Conservation (phyloP, 2,888 invertebrate species). For the Hemicrepidius hirtus region DNA sequence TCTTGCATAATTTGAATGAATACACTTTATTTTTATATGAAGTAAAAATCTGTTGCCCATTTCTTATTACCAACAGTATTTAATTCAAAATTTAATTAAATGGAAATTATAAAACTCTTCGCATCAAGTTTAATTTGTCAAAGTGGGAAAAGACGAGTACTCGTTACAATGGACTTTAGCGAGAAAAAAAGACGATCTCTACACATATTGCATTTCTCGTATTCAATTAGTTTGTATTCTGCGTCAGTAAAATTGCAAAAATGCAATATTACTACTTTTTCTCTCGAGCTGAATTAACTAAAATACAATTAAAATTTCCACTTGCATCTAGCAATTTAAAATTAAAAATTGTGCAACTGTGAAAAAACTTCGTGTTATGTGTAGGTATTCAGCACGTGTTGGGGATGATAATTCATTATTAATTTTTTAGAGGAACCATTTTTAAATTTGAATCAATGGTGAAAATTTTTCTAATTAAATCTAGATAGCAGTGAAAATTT, state of each 20-base stretch:
- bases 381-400: conserved; percentile 11
- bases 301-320: conserved; percentile 50
- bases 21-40: too few relatives aligned
- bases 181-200: not conserved
- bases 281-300: conserved; percentile 47
- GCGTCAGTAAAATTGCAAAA: conserved; percentile 48
- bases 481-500: not conserved
- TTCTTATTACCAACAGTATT: too few relatives aligned
- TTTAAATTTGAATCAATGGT: conserved; percentile 16
- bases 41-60: too few relatives aligned
- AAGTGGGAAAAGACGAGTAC: conserved; percentile 27
- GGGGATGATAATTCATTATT: conserved; percentile 27
- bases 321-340: conserved; percentile 47
- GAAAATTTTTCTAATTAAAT: not conserved
- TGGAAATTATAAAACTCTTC: conserved; percentile 1
- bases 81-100: too few relatives aligned
- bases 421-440: not conserved
- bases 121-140: conserved; percentile 38
- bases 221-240: conserved; percentile 52
- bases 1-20: too few relatives aligned
- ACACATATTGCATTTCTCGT: conserved; percentile 50
- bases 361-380: conserved; percentile 13
- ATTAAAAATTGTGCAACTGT: conserved; percentile 43
- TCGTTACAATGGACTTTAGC: conserved; percentile 16
- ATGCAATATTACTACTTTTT: conserved; percentile 50